Evolutionary conservation across 2,113 vertebrate species (phyloP), one percentile per base, ranked within the genome.

Genomic region (Nansenia antarctica): DNA sequence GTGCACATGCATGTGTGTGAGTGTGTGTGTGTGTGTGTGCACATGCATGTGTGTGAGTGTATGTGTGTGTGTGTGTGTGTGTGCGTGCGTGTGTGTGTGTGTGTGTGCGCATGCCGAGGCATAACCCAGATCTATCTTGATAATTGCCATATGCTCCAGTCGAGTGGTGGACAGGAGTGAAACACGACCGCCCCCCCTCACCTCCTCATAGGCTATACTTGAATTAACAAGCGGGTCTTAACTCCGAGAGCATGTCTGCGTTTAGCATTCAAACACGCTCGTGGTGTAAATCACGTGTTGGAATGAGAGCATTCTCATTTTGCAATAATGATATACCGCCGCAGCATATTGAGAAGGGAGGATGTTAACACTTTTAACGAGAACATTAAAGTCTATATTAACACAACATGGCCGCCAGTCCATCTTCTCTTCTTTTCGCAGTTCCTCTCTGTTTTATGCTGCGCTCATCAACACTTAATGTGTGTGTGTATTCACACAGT

Each of bases 71-170:
- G 29, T 30, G 18, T 35, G 39, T 18, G 14, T 42, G 39, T 18
- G 39, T 42, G 11, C 20, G 45, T n/a, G 45, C 18, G n/a, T n/a
- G 67, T 27, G 31, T 20, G 29, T 60, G 29, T 30, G 18, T 35
- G 39, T 18, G 14, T 42, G 39, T 18, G 39, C 18, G 11, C 20
- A n/a, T n/a, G 45, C 18, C 20, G 45, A 20, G 29, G 11, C 65
- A 68, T 61, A 66, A 62, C 69, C 68, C 70, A 57, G 61, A 82
- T 87, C 79, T 55, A 72, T 86, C 85, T 82, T 80, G 77, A 84
- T 87, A 84, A 85, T 78, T 86, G 78, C 79, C 79, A 79, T 69
- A 72, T 61, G 73, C 65, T 45, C 47, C 5, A 65, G 69, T 30
- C 31, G 55, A 62, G 62, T 68, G n/a, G 58, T 55, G 58, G 73